A percentile compares a stretch with the other conserved stretches of the same genome.
Conservation (phyloP, 2,888 invertebrate species). For the Portevinia maculata region DNA sequence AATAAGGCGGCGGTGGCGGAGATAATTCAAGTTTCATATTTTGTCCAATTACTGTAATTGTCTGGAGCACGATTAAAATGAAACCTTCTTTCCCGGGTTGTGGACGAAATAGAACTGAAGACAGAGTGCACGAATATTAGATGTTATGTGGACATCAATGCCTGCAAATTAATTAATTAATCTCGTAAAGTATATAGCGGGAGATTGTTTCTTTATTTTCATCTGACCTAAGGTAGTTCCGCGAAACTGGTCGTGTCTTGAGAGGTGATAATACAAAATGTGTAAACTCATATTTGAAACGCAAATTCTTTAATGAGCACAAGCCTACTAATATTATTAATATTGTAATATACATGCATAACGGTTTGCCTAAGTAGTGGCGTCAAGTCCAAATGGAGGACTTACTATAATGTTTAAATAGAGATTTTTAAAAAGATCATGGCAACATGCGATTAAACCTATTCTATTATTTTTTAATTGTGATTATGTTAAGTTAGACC, state of each 20-base stretch:
- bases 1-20: constrained; percentile 78
- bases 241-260: constrained; percentile 23
- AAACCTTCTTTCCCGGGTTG: constrained; percentile 21
- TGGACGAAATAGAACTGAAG: constrained; percentile 44
- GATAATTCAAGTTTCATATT: constrained; percentile 70
- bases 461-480: too few relatives aligned
- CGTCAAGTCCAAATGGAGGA: background rate
- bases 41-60: background rate
- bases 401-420: background rate
- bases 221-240: constrained; percentile 18
- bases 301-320: constrained; percentile 21
- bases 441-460: too few relatives aligned
- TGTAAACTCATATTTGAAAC: constrained; percentile 11
- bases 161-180: constrained; percentile 19
- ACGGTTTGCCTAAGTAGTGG: background rate
- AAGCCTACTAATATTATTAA: too few relatives aligned
- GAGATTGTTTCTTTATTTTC: constrained; percentile 5
- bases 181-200: constrained; percentile 22
- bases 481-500: too few relatives aligned
- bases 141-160: constrained; percentile 23
- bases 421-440: background rate
- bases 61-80: background rate
- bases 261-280: constrained; percentile 42
- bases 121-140: constrained; percentile 30
- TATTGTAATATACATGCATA: too few relatives aligned